These are phyloP conservation scores for Scomber japonicus DNA, from an alignment of 2,113 vertebrate genomes.

Conservation along the genomic window DNA sequence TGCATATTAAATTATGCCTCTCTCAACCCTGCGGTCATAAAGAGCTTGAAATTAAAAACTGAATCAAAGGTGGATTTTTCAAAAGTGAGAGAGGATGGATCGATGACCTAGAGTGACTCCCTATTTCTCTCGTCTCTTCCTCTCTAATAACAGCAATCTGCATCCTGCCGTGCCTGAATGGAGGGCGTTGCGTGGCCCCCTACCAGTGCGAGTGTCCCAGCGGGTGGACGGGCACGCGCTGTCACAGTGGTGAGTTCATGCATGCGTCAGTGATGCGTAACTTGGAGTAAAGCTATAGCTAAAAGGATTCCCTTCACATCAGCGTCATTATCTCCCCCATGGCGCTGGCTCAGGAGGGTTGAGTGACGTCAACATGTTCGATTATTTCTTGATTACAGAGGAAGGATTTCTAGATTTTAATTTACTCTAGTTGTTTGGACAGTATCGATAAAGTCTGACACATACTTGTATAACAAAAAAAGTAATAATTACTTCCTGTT, in stretches of 20 bases:
- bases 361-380: background rate
- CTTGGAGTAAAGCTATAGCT: background rate
- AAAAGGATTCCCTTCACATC: too few relatives aligned
- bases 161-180: slow-evolving; percentile 96
- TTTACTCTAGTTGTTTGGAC: too few relatives aligned
- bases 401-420: too few relatives aligned
- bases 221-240: slow-evolving; percentile 95
- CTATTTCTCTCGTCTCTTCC: slow-evolving; percentile 10
- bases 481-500: too few relatives aligned
- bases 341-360: background rate
- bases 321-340: background rate
- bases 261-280: background rate
- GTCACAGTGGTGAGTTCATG: slow-evolving; percentile 90
- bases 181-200: slow-evolving; percentile 93
- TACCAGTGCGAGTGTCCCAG: slow-evolving; percentile 92
- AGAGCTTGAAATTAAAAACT: background rate
- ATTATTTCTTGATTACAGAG: too few relatives aligned
- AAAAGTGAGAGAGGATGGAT: background rate
- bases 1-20: background rate
- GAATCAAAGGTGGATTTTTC: background rate
- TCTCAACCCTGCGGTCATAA: background rate
- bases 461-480: too few relatives aligned
- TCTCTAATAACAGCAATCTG: slow-evolving; percentile 89
- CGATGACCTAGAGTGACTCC: background rate
- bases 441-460: too few relatives aligned